Percentiles rank a stretch among this genome's conserved stretches.
Evolutionary conservation across 2,113 vertebrate genomes (phyloP).

Genomic region (Mohoua ochrocephala): DNA sequence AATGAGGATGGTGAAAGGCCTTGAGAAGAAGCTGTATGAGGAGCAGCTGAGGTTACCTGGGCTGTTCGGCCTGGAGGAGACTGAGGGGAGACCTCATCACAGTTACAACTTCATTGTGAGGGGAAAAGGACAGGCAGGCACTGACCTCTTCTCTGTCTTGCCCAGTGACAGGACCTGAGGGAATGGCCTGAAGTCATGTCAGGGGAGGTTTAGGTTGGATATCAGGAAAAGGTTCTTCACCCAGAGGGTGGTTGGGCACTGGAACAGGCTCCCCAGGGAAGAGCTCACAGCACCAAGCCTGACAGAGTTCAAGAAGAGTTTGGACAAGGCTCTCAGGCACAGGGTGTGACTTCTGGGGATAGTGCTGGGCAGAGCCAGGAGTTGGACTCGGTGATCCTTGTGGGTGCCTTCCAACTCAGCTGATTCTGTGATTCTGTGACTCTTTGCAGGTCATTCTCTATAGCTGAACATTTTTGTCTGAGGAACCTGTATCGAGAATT

Average conservation of each 20-base stretch:
- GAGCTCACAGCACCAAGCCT: not conserved
- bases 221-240: not conserved
- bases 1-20: not conserved
- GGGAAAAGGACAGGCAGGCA: not conserved
- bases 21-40: rapidly evolving
- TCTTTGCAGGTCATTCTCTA: not conserved
- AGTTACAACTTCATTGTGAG: not conserved
- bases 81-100: not conserved
- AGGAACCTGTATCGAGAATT: not conserved
- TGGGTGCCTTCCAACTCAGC: not conserved
- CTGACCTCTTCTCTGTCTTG: not conserved
- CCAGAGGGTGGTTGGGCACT: not conserved
- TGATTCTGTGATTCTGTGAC: not conserved
- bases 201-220: not conserved
- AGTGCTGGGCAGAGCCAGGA: not conserved
- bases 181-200: not conserved
- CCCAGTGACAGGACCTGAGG: rapidly evolving
- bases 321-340: not conserved
- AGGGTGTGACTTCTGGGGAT: not conserved
- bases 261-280: not conserved
- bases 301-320: not conserved
- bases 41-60: not conserved
- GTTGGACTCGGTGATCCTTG: not conserved
- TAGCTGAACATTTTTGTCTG: not conserved
- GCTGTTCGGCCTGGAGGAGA: not conserved